Percentiles rank a stretch among this genome's conserved stretches.
Evolutionary conservation across 2,888 invertebrate genomes (phyloP).

Genomic region (Oconnorella tubifera): DNA sequence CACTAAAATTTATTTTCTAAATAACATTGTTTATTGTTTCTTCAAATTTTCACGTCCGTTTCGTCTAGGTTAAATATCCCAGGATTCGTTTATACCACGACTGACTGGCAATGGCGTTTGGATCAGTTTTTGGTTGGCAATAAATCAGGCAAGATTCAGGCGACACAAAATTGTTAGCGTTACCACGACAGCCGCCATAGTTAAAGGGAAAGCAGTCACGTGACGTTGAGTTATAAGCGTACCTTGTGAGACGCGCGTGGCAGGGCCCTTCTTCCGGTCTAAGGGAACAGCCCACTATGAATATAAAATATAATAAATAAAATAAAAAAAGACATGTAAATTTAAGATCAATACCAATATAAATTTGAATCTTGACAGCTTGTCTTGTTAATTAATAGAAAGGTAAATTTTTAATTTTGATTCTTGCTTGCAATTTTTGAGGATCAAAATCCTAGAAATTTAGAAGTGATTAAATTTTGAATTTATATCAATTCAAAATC

Average conservation of each 20-base stretch:
- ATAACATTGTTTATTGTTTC: neutral
- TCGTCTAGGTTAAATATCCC: neutral
- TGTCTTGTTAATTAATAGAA: no score
- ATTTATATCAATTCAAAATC: no score
- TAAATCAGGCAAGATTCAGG: conserved; percentile 16
- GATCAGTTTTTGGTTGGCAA: conserved; percentile 15
- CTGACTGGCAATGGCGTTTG: conserved; percentile 4
- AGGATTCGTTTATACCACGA: conserved; percentile 20
- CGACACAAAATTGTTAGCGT: conserved; percentile 30
- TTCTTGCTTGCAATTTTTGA: no score
- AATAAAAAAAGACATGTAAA: neutral
- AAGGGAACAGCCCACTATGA: neutral
- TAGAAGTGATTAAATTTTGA: no score
- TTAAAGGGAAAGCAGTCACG: conserved; percentile 17
- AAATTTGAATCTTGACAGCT: no score
- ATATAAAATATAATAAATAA: neutral
- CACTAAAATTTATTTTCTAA: no score
- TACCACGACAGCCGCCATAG: conserved; percentile 32
- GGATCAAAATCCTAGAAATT: no score
- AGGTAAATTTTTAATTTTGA: no score
- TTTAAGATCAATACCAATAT: no score
- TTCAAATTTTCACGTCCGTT: neutral
- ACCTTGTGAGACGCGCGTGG: neutral
- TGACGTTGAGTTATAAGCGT: neutral
- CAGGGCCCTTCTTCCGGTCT: neutral